These are phyloP conservation scores for Melikaiella ostensackeni DNA, from an alignment of 2,888 invertebrate species.

Conservation along the genomic window DNA sequence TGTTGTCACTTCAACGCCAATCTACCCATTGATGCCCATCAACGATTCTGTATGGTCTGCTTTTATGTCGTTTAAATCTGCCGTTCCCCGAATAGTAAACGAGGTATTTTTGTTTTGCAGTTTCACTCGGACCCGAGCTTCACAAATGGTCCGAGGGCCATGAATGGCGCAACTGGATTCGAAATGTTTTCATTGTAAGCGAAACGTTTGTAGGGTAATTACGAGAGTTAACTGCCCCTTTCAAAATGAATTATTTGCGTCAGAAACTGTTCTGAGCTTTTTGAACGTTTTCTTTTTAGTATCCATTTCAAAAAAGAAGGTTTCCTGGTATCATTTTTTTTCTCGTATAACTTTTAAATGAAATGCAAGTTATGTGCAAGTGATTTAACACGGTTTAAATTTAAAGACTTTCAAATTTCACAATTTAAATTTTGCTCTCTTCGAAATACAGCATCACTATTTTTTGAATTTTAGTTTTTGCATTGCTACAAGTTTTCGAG, in stretches of 20 bases:
- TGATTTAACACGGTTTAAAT: too few relatives aligned
- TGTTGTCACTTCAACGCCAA: constrained; percentile 20
- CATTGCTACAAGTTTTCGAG: too few relatives aligned
- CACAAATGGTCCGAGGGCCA: background rate
- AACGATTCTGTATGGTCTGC: background rate
- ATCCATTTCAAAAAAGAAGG: rapidly evolving
- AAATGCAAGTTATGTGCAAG: too few relatives aligned
- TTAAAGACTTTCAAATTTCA: too few relatives aligned
- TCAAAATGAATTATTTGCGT: background rate
- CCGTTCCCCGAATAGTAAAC: background rate
- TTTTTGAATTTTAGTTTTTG: too few relatives aligned
- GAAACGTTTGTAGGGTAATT: background rate
- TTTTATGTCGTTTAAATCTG: background rate
- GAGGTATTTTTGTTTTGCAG: background rate
- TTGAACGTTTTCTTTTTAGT: background rate
- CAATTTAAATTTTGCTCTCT: too few relatives aligned
- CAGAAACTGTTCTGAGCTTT: background rate
- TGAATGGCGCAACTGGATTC: background rate
- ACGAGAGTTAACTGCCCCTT: background rate
- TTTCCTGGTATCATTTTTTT: background rate
- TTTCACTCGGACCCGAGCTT: background rate
- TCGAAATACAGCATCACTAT: too few relatives aligned
- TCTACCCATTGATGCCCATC: background rate
- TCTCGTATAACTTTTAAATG: background rate
- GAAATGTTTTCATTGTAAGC: background rate